A percentile compares a stretch with the other conserved stretches of the same genome.
Evolutionary conservation across 2,888 invertebrate genomes (phyloP).

Genomic region (Tineola bisselliella): DNA sequence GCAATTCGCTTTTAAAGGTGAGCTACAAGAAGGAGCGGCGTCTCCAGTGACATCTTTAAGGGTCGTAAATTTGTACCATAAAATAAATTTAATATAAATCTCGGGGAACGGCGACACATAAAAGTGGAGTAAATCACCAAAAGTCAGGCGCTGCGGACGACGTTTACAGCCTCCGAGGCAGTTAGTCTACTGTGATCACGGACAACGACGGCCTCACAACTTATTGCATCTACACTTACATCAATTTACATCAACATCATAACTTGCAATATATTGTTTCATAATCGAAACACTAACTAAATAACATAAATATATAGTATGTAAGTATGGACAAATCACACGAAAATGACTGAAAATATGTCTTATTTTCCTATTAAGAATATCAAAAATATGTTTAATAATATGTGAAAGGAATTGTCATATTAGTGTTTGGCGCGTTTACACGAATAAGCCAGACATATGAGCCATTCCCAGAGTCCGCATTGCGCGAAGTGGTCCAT

Average conservation of each 20-base stretch:
- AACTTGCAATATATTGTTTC: too few species aligned
- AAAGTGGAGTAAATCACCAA: constrained; percentile 64
- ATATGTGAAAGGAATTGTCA: constrained; percentile 30
- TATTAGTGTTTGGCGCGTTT: constrained; percentile 57
- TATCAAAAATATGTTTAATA: constrained; percentile 15
- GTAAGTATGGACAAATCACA: too few species aligned
- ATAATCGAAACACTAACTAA: too few species aligned
- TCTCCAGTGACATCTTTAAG: constrained; percentile 40
- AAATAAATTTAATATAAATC: constrained; percentile 46
- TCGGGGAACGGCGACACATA: constrained; percentile 58
- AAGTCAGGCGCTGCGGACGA: constrained; percentile 63
- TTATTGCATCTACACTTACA: constrained; percentile 14
- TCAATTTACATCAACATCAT: too few species aligned
- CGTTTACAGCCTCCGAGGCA: constrained; percentile 59
- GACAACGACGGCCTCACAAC: constrained; percentile 14
- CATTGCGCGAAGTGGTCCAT: constrained; percentile 43
- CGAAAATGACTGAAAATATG: too few species aligned
- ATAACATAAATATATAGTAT: too few species aligned
- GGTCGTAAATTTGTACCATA: constrained; percentile 55
- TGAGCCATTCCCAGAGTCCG: constrained; percentile 51
- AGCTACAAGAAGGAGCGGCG: constrained; percentile 9
- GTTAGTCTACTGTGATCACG: constrained; percentile 38
- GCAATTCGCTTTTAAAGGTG: constrained; percentile 13
- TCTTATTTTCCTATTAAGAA: constrained; percentile 11
- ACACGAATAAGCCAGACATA: constrained; percentile 59